A percentile compares a stretch with the other conserved stretches of the same genome.
Evolutionary conservation across 2,113 vertebrate species (phyloP).

Genomic region (Solea solea): DNA sequence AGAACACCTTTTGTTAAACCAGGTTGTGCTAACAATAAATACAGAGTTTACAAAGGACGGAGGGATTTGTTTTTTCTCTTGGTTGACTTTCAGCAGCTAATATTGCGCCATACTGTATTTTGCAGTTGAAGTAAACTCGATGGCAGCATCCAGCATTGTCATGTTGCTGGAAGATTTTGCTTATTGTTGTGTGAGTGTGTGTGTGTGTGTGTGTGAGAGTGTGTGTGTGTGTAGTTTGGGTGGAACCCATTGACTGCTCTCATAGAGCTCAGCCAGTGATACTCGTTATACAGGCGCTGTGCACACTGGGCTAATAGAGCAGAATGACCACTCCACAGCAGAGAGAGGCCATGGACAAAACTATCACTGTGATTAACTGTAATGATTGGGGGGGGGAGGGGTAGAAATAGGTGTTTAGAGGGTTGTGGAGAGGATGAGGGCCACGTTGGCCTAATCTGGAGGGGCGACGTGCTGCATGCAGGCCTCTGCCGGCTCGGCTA

Average conservation of each 20-base stretch:
- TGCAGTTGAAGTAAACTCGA: conserved; percentile 26
- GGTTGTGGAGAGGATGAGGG: conserved; percentile 68
- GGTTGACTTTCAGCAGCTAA: conserved; percentile 26
- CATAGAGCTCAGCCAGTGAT: conserved; percentile 31
- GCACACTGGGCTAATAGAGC: conserved; percentile 45
- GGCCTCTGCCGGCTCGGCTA: conserved; percentile 63
- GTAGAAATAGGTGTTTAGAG: conserved; percentile 74
- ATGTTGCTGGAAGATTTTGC: conserved; percentile 26
- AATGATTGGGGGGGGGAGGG: conserved; percentile 64
- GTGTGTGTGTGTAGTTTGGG: conserved; percentile 31
- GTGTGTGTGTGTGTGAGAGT: conserved; percentile 14
- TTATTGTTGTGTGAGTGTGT: conserved; percentile 41
- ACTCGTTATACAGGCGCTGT: conserved; percentile 15
- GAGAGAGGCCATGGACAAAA: conserved; percentile 56
- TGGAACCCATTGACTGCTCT: conserved; percentile 44
- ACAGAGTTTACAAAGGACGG: conserved; percentile 41
- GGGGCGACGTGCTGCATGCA: conserved; percentile 50
- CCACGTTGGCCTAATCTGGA: conserved; percentile 57
- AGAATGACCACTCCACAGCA: conserved; percentile 64
- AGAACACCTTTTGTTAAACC: conserved; percentile 46
- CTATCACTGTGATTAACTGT: conserved; percentile 76
- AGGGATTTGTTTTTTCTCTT: neutral
- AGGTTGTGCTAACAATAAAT: conserved; percentile 44
- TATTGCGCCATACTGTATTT: neutral
- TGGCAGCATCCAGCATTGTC: conserved; percentile 33